A percentile compares a stretch with the other conserved stretches of the same genome.
Evolutionary conservation across 2,113 vertebrate species (phyloP).

Genomic region (Siniperca knerii): DNA sequence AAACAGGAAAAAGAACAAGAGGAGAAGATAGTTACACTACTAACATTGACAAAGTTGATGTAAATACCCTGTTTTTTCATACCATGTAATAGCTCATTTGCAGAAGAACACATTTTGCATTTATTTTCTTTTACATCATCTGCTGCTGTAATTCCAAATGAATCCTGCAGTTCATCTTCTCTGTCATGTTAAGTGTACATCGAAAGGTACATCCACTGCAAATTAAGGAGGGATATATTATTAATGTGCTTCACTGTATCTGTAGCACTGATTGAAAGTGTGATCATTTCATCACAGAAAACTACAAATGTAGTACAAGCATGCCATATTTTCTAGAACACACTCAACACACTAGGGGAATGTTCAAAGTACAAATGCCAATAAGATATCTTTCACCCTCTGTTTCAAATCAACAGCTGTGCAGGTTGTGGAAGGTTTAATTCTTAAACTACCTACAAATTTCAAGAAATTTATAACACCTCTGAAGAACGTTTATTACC

Average conservation of each 20-base stretch:
- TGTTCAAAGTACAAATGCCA: not conserved
- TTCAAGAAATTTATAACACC: not conserved
- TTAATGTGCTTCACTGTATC: not conserved
- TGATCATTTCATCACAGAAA: not conserved
- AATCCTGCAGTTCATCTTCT: not conserved
- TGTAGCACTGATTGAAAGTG: not conserved
- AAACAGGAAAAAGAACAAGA: not conserved
- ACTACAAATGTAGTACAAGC: not conserved
- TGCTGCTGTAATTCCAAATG: not conserved
- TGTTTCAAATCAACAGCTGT: not conserved
- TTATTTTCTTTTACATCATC: not conserved
- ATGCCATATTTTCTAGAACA: not conserved
- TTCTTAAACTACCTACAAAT: not conserved
- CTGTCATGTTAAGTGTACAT: slow-evolving; percentile 66
- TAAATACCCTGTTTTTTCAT: not conserved
- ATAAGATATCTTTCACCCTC: not conserved
- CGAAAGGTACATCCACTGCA: slow-evolving; percentile 73
- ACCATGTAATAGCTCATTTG: not conserved
- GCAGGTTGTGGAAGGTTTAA: not conserved
- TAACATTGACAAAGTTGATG: not conserved
- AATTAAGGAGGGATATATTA: slow-evolving; percentile 21
- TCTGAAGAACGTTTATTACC: slow-evolving; percentile 46
- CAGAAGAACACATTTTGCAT: not conserved
- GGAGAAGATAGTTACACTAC: not conserved
- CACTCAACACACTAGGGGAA: not conserved